Conservation (phyloP, 2,113 vertebrate species). For the Pachyramphus minor region DNA sequence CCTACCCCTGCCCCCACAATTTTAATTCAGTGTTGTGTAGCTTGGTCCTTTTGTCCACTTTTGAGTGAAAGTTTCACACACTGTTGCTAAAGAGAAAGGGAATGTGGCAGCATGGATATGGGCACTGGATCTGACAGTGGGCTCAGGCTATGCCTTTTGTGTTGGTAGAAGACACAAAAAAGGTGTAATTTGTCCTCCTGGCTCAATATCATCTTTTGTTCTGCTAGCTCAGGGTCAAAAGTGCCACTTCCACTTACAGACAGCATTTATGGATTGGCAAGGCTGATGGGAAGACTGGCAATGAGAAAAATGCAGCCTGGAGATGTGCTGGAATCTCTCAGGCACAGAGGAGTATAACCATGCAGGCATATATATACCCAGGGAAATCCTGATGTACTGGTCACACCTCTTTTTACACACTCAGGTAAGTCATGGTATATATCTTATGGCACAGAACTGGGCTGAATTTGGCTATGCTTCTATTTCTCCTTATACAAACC, state of each 20-base stretch:
- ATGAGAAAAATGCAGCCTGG: neutral
- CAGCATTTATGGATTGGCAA: neutral
- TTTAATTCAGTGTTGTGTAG: neutral
- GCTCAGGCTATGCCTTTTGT: neutral
- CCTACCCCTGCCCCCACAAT: neutral
- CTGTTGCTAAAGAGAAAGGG: neutral
- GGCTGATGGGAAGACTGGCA: neutral
- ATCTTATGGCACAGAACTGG: neutral
- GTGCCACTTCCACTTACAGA: neutral
- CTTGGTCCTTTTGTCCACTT: neutral
- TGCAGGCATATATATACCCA: neutral
- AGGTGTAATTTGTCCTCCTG: neutral
- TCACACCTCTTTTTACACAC: neutral
- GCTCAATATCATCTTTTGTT: neutral
- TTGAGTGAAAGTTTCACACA: slow-evolving; percentile 19
- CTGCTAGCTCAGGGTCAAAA: neutral
- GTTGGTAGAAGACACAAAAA: neutral
- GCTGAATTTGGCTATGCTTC: neutral
- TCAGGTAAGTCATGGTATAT: neutral
- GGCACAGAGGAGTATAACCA: neutral
- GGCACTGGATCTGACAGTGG: neutral
- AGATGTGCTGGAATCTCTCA: neutral
- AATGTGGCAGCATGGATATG: neutral
- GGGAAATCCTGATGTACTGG: neutral
- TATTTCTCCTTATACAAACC: neutral